These are phyloP conservation scores for Aplysina aerophoba DNA, from an alignment of 37 sponge, comb jelly and placozoan genomes.

Conservation along the genomic window DNA sequence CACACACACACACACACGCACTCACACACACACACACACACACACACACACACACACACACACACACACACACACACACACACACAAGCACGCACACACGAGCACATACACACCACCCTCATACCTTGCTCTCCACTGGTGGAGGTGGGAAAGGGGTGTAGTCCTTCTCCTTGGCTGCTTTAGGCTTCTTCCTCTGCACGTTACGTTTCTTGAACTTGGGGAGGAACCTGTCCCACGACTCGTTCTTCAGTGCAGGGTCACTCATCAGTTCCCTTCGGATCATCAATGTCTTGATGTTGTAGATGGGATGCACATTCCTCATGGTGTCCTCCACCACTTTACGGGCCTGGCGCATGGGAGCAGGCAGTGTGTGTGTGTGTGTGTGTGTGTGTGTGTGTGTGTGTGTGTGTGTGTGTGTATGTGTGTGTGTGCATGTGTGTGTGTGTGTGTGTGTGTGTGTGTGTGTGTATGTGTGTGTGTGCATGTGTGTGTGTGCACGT, in stretches of 20 bases:
- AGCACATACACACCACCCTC: background rate
- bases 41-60: conserved; percentile 14
- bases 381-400: background rate
- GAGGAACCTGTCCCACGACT: conserved; percentile 98
- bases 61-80: conserved; percentile 14
- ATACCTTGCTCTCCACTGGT: conserved; percentile 95
- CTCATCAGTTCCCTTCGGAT: conserved; percentile 97
- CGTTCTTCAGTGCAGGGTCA: conserved; percentile 83
- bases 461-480: no score
- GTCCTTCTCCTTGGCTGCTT: conserved; percentile 59
- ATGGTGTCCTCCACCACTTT: conserved; percentile 95
- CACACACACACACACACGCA: no score
- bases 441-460: background rate
- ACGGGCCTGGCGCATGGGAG: conserved; percentile 48
- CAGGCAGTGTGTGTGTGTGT: no score
- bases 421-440: background rate
- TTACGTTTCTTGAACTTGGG: conserved; percentile 95
- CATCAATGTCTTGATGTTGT: conserved; percentile 99
- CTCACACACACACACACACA: conserved; percentile 3
- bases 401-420: no score
- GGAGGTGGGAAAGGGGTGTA: conserved; percentile 99
- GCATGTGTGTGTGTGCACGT: no score
- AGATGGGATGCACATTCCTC: conserved; percentile 98
- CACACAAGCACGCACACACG: background rate
- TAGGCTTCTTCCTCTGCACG: conserved; percentile 81